Evolutionary conservation across 1,140 invertebrate species (phyloP).

Genomic region (Solenopsis invicta): DNA sequence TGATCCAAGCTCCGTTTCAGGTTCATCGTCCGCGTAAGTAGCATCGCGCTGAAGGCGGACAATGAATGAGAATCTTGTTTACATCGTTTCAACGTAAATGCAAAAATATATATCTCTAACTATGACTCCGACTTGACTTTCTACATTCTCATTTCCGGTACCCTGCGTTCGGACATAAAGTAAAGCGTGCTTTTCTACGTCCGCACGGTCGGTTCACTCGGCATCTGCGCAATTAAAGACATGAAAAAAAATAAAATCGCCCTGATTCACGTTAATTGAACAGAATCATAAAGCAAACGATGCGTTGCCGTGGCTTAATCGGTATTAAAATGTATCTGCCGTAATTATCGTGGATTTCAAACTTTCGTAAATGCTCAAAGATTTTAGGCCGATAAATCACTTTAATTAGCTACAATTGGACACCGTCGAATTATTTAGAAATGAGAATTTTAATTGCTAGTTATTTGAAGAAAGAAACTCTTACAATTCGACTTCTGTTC

Average conservation of each 20-base stretch:
- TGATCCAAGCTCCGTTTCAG: background rate
- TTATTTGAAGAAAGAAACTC: background rate
- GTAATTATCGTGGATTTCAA: constrained; percentile 3
- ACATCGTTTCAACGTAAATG: constrained; percentile 23
- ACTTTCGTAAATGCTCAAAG: constrained; percentile 1
- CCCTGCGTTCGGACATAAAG: constrained; percentile 36
- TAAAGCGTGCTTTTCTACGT: background rate
- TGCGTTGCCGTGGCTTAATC: background rate
- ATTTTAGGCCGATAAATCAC: background rate
- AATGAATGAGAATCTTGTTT: constrained; percentile 12
- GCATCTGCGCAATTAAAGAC: constrained; percentile 46
- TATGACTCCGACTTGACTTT: constrained; percentile 58
- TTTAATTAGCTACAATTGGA: constrained; percentile 22
- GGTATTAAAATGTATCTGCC: background rate
- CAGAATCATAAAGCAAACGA: background rate
- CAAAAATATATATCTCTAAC: constrained; percentile 18
- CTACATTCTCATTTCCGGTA: constrained; percentile 64
- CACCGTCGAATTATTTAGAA: background rate
- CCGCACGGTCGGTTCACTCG: background rate
- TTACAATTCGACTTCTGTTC: background rate
- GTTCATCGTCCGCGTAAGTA: background rate
- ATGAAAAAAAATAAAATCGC: constrained; percentile 17
- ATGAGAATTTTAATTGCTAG: background rate
- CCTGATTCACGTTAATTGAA: constrained; percentile 12
- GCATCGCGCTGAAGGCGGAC: background rate